Evolutionary conservation across 2,113 vertebrate genomes (phyloP).

Genomic region (Crocuta crocuta): DNA sequence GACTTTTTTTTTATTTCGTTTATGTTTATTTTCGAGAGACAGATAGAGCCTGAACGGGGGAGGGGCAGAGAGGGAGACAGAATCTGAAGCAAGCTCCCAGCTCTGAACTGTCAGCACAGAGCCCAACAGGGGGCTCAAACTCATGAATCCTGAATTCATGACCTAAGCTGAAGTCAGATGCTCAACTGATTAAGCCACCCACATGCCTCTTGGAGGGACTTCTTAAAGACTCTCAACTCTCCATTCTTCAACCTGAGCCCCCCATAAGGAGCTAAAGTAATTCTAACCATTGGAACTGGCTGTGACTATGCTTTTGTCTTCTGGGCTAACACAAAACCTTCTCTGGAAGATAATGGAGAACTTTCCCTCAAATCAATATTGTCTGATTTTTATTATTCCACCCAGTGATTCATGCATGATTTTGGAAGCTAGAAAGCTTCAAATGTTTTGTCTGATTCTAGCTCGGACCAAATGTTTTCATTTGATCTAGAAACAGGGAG

Average conservation of each 20-base stretch:
- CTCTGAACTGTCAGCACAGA: no score
- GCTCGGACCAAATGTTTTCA: conserved; percentile 24
- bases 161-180: no score
- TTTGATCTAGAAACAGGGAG: conserved; percentile 22
- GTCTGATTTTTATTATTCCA: conserved; percentile 44
- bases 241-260: not conserved
- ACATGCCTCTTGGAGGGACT: not conserved
- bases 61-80: no score
- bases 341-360: conserved; percentile 24
- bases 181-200: no score
- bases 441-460: conserved; percentile 50
- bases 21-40: no score
- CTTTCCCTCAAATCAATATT: not conserved
- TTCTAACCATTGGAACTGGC: not conserved
- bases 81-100: no score
- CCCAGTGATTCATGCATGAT: conserved; percentile 37
- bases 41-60: no score
- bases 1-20: not conserved
- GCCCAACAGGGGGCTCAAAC: no score
- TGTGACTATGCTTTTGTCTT: not conserved
- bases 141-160: no score
- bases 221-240: conserved; percentile 20
- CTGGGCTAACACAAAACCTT: conserved; percentile 4
- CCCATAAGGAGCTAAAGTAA: not conserved
- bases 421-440: not conserved